A percentile compares a stretch with the other conserved stretches of the same genome.
Conservation (phyloP, 2,888 invertebrate genomes). For the Barypeithes pellucidus region DNA sequence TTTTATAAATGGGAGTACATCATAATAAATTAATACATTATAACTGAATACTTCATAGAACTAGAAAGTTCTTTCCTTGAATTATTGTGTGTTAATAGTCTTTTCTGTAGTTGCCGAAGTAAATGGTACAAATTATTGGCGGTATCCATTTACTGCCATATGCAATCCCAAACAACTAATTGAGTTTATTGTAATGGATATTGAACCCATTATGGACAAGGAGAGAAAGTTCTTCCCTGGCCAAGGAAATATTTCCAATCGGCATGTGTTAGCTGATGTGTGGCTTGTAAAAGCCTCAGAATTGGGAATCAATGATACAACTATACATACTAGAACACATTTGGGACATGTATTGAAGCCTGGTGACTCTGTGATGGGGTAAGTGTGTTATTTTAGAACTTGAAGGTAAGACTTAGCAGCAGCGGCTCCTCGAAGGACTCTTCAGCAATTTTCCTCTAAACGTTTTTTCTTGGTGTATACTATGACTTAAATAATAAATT, state of each 20-base stretch:
- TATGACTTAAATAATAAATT: no score
- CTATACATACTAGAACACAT: slow-evolving; percentile 92
- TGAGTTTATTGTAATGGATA: slow-evolving; percentile 96
- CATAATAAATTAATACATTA: no score
- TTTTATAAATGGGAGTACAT: no score
- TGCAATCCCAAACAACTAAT: slow-evolving; percentile 93
- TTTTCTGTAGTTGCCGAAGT: slow-evolving; percentile 84
- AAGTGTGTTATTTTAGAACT: slow-evolving; percentile 64
- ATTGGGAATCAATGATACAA: slow-evolving; percentile 86
- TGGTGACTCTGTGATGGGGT: slow-evolving; percentile 95
- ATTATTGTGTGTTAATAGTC: neutral
- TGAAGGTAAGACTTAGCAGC: no score
- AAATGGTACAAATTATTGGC: slow-evolving; percentile 86
- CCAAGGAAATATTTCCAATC: slow-evolving; percentile 88
- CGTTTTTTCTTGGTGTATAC: no score
- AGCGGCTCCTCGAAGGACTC: no score
- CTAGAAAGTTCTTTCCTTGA: slow-evolving; percentile 3
- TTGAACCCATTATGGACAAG: slow-evolving; percentile 84
- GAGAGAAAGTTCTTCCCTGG: slow-evolving; percentile 88
- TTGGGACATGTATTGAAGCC: slow-evolving; percentile 93
- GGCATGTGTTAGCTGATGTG: slow-evolving; percentile 92
- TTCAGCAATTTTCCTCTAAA: no score
- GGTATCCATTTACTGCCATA: slow-evolving; percentile 88
- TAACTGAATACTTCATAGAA: neutral
- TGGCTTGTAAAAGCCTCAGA: slow-evolving; percentile 94